Conservation (phyloP, 2,888 invertebrate species). For the Brachyopa scutellaris region DNA sequence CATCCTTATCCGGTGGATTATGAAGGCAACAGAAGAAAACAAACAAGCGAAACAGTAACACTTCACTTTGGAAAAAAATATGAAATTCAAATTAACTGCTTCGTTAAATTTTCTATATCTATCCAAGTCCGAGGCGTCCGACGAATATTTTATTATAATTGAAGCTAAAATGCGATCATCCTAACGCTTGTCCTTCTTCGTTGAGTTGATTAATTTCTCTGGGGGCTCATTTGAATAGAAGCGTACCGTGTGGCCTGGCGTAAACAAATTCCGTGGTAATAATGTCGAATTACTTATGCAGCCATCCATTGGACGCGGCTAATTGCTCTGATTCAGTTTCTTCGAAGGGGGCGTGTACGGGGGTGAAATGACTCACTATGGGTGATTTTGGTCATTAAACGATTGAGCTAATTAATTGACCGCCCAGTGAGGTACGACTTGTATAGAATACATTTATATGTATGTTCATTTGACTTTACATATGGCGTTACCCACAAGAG, state of each 20-base stretch:
- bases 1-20: background rate
- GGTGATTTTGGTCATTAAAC: slow-evolving; percentile 25
- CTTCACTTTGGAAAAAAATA: slow-evolving; percentile 5
- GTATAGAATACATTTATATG: background rate
- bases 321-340: slow-evolving; percentile 34
- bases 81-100: slow-evolving; percentile 26
- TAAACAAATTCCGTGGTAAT: slow-evolving; percentile 40
- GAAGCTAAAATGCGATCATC: slow-evolving; percentile 36
- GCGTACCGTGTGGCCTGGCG: background rate
- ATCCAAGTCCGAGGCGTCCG: background rate
- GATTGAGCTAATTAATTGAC: slow-evolving; percentile 32
- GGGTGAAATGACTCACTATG: slow-evolving; percentile 13
- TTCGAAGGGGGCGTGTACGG: background rate
- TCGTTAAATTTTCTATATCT: slow-evolving; percentile 7
- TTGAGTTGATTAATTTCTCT: slow-evolving; percentile 65
- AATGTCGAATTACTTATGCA: slow-evolving; percentile 36
- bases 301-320: slow-evolving; percentile 19
- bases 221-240: slow-evolving; percentile 53
- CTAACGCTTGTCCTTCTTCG: background rate
- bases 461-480: background rate
- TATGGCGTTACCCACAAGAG: slow-evolving; percentile 1
- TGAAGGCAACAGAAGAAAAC: background rate
- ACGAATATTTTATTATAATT: slow-evolving; percentile 16
- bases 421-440: background rate
- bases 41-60: background rate